Evolutionary conservation across 2,797 vertebrate species (phyloP), one percentile per base, ranked within the genome.

Genomic region (Pangasius krempfi): DNA sequence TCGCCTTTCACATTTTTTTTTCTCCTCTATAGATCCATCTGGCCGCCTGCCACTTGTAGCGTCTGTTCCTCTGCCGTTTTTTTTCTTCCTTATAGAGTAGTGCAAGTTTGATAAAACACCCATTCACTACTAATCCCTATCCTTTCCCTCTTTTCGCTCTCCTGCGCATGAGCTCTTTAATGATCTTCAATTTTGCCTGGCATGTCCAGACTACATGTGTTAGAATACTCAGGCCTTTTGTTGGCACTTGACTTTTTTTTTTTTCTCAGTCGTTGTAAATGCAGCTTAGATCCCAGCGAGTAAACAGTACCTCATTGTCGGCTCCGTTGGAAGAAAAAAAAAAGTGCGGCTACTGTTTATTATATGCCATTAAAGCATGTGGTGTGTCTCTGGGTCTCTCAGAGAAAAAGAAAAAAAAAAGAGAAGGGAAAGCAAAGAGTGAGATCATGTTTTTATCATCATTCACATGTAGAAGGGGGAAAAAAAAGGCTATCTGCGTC

Each of bases 381-480:
- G 92, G 92, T 91, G 90, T 91, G 92, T 90, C 86, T 81, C 86
- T 91, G 78, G 88, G 89, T 92, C 44, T 44, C 44, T 92, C 91
- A 92, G 90, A 93, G 93, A 93, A 90, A 89, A 87, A 89, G 83
- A 92, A 91, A 86, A 79, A 87, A 58, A 85, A 66, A 72, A 52
- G 70, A 91, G 92, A 88, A 90, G 82, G 44, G 75, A 60, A 80
- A 90, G 80, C 84, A 81, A 88, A 89, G 80, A 90, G 93, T 96
- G 95, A 96, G 94, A 94, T 96, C 96, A 96, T 96, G 95, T 96
- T 95, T 95, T 96, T 96, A 95, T 96, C 95, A 96, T 96, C 94
- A 90, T 94, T 94, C 93, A 94, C 94, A 95, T 94, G 95, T 92
- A 94, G 94, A 93, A 75, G 66, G 88, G 88, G 94, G 89, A 3